Evolutionary conservation across 2,797 vertebrate species (phyloP).

Genomic region (Cuniculus paca): DNA sequence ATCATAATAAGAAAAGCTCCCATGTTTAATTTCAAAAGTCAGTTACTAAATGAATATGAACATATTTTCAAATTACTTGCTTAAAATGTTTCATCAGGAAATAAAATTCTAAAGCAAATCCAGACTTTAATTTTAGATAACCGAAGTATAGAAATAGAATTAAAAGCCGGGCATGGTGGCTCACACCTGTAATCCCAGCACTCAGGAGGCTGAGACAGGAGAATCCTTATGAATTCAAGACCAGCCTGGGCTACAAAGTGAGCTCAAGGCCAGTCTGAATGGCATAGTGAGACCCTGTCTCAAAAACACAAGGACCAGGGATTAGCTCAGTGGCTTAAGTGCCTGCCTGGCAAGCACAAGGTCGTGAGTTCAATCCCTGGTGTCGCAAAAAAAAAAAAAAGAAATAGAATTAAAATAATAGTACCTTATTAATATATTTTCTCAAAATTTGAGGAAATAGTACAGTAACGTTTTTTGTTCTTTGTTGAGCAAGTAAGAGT

Average conservation of each 20-base stretch:
- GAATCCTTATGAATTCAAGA: too few relatives aligned
- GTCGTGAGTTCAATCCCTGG: too few relatives aligned
- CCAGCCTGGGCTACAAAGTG: too few relatives aligned
- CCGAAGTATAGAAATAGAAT: constrained; percentile 29
- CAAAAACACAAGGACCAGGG: too few relatives aligned
- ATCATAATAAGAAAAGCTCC: constrained; percentile 55
- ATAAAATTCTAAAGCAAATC: constrained; percentile 67
- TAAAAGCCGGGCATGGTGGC: too few relatives aligned
- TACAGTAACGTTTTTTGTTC: constrained; percentile 46
- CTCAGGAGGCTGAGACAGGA: too few relatives aligned
- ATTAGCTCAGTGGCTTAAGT: too few relatives aligned
- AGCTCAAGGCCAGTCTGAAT: too few relatives aligned
- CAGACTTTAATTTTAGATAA: constrained; percentile 54
- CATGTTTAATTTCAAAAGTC: constrained; percentile 54
- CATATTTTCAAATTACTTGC: constrained; percentile 60
- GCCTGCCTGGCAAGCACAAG: too few relatives aligned
- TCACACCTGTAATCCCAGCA: too few relatives aligned
- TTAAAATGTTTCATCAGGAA: constrained; percentile 70
- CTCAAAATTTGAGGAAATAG: constrained; percentile 37
- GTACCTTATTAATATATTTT: constrained; percentile 32
- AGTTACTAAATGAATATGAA: constrained; percentile 54
- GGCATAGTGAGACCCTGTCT: too few relatives aligned
- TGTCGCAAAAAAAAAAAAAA: too few relatives aligned
- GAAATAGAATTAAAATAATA: constrained; percentile 52
- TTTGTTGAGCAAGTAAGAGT: not conserved